These are phyloP conservation scores for Coilia nasus DNA, from an alignment of 2,797 vertebrate species.

Conservation along the genomic window DNA sequence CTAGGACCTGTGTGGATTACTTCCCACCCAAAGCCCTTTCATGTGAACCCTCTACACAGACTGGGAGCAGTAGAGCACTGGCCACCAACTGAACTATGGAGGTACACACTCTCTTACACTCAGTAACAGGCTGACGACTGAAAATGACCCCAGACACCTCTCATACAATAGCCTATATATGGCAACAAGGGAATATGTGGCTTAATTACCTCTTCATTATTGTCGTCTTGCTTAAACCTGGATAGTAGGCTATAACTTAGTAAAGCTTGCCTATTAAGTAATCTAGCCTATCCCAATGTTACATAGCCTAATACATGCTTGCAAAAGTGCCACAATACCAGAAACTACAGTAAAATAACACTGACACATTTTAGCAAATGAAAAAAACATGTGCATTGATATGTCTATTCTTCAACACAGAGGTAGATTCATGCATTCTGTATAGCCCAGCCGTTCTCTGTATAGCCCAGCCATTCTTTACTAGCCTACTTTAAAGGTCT, in stretches of 20 bases:
- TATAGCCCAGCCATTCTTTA: constrained; percentile 51
- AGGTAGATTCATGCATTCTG: constrained; percentile 53
- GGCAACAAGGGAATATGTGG: background rate
- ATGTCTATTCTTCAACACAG: no score
- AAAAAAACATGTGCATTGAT: no score
- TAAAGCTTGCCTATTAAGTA: no score
- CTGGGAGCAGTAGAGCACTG: background rate
- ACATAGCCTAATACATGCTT: no score
- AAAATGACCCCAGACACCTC: background rate
- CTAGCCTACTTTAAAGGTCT: constrained; percentile 45
- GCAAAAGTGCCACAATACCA: no score
- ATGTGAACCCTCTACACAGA: constrained; percentile 1
- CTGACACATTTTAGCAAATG: no score
- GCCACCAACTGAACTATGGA: background rate
- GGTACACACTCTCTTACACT: background rate
- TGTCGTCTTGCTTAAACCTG: no score
- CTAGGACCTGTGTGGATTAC: constrained; percentile 7
- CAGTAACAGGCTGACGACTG: no score
- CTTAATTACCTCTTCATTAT: no score
- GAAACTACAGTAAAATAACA: no score
- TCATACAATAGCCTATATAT: background rate
- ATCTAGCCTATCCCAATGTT: no score
- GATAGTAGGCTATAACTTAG: background rate
- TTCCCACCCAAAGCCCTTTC: background rate
- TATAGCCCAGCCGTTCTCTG: constrained; percentile 43